Base-by-base conservation (phyloP, 53 echinoderm and acorn worm genomes). In the Antedon mediterranea region DNA sequence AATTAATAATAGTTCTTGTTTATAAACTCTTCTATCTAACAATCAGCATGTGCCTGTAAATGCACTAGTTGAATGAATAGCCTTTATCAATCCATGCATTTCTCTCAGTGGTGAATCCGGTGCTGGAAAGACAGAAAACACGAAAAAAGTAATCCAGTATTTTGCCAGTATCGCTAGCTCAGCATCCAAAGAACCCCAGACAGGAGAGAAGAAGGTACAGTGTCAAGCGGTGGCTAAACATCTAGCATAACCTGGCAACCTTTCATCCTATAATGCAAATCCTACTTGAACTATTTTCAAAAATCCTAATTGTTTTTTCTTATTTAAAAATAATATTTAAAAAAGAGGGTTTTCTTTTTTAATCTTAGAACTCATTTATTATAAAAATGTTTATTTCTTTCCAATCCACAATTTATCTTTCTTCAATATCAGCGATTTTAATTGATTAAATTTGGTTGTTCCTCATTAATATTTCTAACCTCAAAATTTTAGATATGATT, bases 61-160 rank as follows among this genome's bases (percentile, higher is more conserved):
- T 57, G 57, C 57, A 23, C 23, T 57, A 57, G 57, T 26, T 73
- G 74, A 73, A 73, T 73, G 74, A 29, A 13, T 73, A 31, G 74
- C 3, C 23, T 76, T 76, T 8, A 57, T 57, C 11, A 57, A 57
- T 18, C 11, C 15, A 73, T 73, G 32, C 34, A 28, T 76, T 28
- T 76, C 34, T 23, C 76, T 33, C 85, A 98, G 98, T 78, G 98
- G 98, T 88, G 98, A 98, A 90, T 98, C 98, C 30, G 98, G 98
- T 80, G 98, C 98, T 76, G 98, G 98, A 82, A 98, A 98, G 83
- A 98, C 98, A 78, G 98, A 98, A 88, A 98, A 93, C 89, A 98
- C 98, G 82, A 98, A 98, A 98, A 98, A 98, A 88, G 98, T 98
- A 92, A 98, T 98, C 98, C 98, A 98, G 98, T 98, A 98, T 93